Conservation (phyloP, 2,113 vertebrate species). For the Hyperopisus bebe region DNA sequence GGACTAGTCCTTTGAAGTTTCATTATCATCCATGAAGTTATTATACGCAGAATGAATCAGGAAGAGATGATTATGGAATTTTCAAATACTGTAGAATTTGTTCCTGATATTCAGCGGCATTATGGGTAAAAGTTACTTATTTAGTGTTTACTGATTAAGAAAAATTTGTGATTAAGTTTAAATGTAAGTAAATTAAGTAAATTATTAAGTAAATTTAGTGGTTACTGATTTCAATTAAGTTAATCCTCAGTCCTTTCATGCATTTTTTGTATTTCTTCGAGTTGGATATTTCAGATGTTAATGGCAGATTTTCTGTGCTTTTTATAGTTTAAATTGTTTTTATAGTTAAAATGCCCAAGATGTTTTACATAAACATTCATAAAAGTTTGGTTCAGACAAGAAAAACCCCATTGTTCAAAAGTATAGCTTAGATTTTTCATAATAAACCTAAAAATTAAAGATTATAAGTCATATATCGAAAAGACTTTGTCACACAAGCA, state of each 20-base stretch:
- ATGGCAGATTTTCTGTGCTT: constrained; percentile 36
- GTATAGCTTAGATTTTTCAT: neutral
- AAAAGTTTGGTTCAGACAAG: neutral
- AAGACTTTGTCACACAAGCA: neutral
- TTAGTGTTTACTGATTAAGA: neutral
- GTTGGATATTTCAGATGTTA: constrained; percentile 58
- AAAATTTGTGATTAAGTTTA: too few relatives aligned
- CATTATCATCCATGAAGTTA: neutral
- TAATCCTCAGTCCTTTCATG: constrained; percentile 49
- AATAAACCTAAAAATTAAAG: neutral
- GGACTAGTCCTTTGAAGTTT: neutral
- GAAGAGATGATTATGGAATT: neutral
- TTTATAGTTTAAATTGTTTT: constrained; percentile 25
- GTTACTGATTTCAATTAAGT: too few relatives aligned
- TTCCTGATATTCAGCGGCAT: neutral
- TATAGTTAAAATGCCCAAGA: constrained; percentile 25
- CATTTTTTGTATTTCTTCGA: constrained; percentile 51
- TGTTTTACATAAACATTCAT: constrained; percentile 15
- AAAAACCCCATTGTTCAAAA: neutral
- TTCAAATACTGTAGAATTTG: neutral
- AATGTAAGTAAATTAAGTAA: too few relatives aligned
- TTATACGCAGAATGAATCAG: neutral
- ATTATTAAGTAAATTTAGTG: too few relatives aligned
- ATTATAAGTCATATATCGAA: neutral
- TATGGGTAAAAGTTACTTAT: neutral